These are phyloP conservation scores for Drosophila littoralis DNA, from an alignment of 1,140 invertebrate species.

Conservation along the genomic window DNA sequence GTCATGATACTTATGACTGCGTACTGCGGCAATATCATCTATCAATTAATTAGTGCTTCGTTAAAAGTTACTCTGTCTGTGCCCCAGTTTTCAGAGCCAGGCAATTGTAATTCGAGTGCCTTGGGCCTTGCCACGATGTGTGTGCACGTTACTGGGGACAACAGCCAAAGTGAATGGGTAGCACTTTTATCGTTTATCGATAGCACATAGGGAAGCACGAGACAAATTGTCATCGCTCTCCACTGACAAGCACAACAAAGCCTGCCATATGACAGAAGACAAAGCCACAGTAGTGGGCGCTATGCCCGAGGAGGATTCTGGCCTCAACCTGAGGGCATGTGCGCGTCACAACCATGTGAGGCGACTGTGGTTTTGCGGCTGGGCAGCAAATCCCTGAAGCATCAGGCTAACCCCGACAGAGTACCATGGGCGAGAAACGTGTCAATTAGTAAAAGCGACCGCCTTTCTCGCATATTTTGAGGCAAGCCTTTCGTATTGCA, in stretches of 20 bases:
- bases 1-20: constrained; percentile 22
- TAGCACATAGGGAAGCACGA: neutral
- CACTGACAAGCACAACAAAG: neutral
- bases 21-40: constrained; percentile 37
- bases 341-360: constrained; percentile 33
- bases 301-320: neutral
- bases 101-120: constrained; percentile 48
- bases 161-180: neutral
- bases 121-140: neutral
- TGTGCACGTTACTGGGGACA: neutral
- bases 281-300: constrained; percentile 16
- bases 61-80: constrained; percentile 45
- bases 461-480: too few species aligned
- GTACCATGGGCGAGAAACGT: neutral
- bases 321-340: neutral
- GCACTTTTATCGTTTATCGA: neutral
- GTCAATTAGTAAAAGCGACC: too few species aligned
- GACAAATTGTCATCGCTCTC: neutral
- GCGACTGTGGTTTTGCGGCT: constrained; percentile 37
- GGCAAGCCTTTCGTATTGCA: neutral
- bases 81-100: constrained; percentile 14
- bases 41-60: constrained; percentile 71
- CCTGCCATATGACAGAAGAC: constrained; percentile 13
- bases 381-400: constrained; percentile 23
- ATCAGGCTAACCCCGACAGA: constrained; percentile 10